Base-by-base conservation (phyloP, 1,140 invertebrate species). In the Drosophila virilis region DNA sequence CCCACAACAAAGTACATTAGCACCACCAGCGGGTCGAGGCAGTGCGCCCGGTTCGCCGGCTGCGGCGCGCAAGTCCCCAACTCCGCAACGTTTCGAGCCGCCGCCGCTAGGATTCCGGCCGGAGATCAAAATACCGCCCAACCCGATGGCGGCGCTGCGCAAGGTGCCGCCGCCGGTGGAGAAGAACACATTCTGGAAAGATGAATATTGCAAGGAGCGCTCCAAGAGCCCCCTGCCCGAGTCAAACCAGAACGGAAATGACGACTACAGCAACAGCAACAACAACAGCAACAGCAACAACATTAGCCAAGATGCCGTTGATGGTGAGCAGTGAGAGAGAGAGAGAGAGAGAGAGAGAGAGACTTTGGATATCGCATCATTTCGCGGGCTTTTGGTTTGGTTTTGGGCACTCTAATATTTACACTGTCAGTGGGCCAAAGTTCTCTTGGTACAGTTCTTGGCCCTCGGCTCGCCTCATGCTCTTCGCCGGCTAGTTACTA, bases 61-160 rank as follows among this genome's bases (percentile, higher is more conserved):
- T 28, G 54, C 93, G 92, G 60, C 93, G 92, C 89, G 90, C 67
- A 92, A 91, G 50, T 93, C 71, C 85, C 92, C 92, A 82, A 85
- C 91, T 40, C 72, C 92, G 89, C 85, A 93, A 91, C 82, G 81
- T 72, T 80, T 92, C 71, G 75, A 93, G 78, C 93, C 72, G 46
- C 90, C 74, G 77, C 93, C 90, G 77, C 86, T 90, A 80, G 93
- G 80, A 45, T 93, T 77, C 71, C 92, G 95, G 55, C 95, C 95
- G 22, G 95, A 95, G 91, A 95, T 95, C 77, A 95, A 95, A 9
- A 95, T 95, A 37, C 95, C 95, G 8, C 92, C 95, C 51, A 95
- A 95, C 90, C 95, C 95, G 3, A 95, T 95, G 86, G 94, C 92
- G 0, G 78, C 92, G 60, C 83, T 94, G 60, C 90, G 92, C 48